phyloP scores from a whole-genome alignment of 2,888 invertebrate genomes.

The Tridacna crocea region DNA sequence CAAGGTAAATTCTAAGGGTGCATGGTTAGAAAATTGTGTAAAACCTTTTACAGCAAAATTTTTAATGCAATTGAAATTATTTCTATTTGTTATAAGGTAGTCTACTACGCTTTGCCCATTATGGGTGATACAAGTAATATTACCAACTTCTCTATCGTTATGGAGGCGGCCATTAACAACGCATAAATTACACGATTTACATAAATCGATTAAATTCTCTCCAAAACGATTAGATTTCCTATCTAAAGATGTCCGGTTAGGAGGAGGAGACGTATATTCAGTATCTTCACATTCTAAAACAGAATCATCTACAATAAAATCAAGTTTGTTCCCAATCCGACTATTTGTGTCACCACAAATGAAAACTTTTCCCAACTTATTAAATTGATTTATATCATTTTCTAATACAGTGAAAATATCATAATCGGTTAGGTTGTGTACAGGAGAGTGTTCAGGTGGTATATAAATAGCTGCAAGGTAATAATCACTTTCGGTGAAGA shows the following conservation, averaged over 20 bases:
- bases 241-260: slow-evolving; percentile 2
- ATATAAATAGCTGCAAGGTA: slow-evolving; percentile 14
- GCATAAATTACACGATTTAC: slow-evolving; percentile 17
- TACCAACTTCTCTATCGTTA: background rate
- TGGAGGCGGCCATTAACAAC: slow-evolving; percentile 11
- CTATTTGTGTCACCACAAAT: slow-evolving; percentile 40
- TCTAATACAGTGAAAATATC: slow-evolving; percentile 37
- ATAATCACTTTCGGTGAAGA: background rate
- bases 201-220: slow-evolving; percentile 30
- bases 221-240: slow-evolving; percentile 24
- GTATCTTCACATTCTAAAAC: background rate
- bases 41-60: slow-evolving; percentile 12
- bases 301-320: slow-evolving; percentile 12
- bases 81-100: slow-evolving; percentile 11
- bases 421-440: slow-evolving; percentile 23
- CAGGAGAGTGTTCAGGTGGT: slow-evolving; percentile 32
- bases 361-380: slow-evolving; percentile 26
- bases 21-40: slow-evolving; percentile 26
- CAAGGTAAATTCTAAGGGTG: slow-evolving; percentile 17
- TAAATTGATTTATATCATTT: slow-evolving; percentile 24
- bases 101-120: slow-evolving; percentile 27
- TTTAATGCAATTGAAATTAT: slow-evolving; percentile 1
- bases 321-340: slow-evolving; percentile 23
- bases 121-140: slow-evolving; percentile 23
- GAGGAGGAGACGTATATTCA: background rate